Evolutionary conservation across 92 coral and sea anemone species (phyloP).

Genomic region (Muricea muricata): DNA sequence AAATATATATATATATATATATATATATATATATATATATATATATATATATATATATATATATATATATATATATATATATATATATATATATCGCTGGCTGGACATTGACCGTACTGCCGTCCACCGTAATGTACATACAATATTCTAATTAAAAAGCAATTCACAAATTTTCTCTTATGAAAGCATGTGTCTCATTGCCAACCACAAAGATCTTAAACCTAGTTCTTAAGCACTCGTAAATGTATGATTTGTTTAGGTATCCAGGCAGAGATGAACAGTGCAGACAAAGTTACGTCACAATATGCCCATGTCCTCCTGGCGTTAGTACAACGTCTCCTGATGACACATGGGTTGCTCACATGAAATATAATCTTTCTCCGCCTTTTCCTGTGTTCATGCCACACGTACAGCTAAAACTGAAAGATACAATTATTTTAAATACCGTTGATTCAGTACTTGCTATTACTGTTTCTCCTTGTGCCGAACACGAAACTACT

Average conservation of each 20-base stretch:
- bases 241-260: conserved; percentile 2
- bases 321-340: conserved; percentile 27
- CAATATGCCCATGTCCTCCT: conserved; percentile 81
- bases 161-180: too few relatives aligned
- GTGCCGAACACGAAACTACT: background rate
- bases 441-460: conserved; percentile 83
- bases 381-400: conserved; percentile 85
- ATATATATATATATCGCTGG: too few relatives aligned
- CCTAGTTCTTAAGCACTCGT: too few relatives aligned
- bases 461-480: conserved; percentile 63
- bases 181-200: too few relatives aligned
- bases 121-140: too few relatives aligned
- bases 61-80: too few relatives aligned
- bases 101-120: too few relatives aligned
- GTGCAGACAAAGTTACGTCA: conserved; percentile 75
- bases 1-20: too few relatives aligned
- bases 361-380: conserved; percentile 76
- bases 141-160: too few relatives aligned
- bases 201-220: too few relatives aligned
- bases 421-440: conserved; percentile 71
- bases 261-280: conserved; percentile 56
- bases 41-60: too few relatives aligned
- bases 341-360: conserved; percentile 73
- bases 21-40: too few relatives aligned
- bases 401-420: conserved; percentile 71